phyloP scores from a whole-genome alignment of 2,113 vertebrate genomes.

The Tachuris rubrigastra region DNA sequence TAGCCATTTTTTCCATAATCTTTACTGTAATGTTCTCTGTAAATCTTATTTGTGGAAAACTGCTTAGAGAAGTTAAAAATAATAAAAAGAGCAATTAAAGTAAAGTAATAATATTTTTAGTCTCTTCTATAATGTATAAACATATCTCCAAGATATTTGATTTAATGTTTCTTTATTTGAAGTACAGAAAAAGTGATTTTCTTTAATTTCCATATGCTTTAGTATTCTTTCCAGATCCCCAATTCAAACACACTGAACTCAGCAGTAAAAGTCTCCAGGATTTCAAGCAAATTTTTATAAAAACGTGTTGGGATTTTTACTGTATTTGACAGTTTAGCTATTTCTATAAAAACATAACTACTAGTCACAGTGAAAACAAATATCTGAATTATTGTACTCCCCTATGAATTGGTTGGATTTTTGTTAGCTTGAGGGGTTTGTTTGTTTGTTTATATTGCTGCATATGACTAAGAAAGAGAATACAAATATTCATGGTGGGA shows the following conservation, averaged over 20 bases:
- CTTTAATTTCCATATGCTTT: background rate
- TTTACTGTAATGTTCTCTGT: background rate
- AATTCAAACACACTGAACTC: background rate
- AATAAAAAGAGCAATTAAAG: background rate
- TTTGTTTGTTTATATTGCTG: background rate
- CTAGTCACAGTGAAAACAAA: background rate
- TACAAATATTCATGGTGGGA: background rate
- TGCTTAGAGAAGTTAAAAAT: background rate
- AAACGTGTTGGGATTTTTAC: background rate
- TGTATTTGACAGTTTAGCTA: background rate
- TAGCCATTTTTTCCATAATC: background rate
- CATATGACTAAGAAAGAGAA: background rate
- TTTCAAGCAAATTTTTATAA: background rate
- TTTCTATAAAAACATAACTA: background rate
- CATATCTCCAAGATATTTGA: background rate
- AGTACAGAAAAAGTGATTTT: background rate
- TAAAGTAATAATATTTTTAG: background rate
- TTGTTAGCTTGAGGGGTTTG: background rate
- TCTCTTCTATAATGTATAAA: background rate
- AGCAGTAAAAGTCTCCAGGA: background rate
- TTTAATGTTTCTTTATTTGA: background rate
- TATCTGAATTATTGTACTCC: background rate
- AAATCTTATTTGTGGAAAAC: background rate
- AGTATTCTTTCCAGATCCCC: background rate
- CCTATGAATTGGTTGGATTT: background rate